Evolutionary conservation across 2,113 vertebrate genomes (phyloP), one percentile per base, ranked within the genome.

Genomic region (Copsychus sechellarum): DNA sequence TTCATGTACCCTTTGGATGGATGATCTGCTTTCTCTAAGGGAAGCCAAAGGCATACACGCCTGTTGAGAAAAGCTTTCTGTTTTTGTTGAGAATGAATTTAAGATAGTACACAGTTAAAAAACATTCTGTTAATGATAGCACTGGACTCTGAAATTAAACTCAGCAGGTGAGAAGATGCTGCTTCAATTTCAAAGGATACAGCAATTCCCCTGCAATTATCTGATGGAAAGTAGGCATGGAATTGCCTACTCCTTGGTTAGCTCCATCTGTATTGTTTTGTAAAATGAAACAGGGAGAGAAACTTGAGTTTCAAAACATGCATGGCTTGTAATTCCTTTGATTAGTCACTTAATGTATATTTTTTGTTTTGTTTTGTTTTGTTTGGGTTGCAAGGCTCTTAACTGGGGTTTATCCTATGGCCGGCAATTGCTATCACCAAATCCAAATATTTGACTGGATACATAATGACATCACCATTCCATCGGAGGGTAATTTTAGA

Each of bases 91-190:
- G 50, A 70, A 61, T 62, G 23, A 73, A 56, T 61, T 10, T 67
- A 65, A 64, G 7, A 25, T 22, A 60, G 13, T 22, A 71, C 10
- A 61, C 16, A 38, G 28, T 81, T 45, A 4, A n/a, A 43, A 62
- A 36, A 19, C 51, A 6, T 38, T 88, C 25, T 87, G 38, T 88
- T 92, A 83, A 91, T 81, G 54, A 51, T 50, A 64, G 47, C 42
- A 10, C 24, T 79, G 48, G 38, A 86, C 64, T 82, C 91, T 79
- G 58, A 94, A 91, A 94, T 92, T 78, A 94, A 88, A 94, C n/a
- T 38, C 64, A 86, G 91, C 60, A 65, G 79, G 57, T 81, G 38
- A 40, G 40, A 64, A 93, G 78, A 65, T 74, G 57, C 14, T 71
- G 51, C 40, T 12, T 47, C 38, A 4, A 5, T 82, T 96, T 95